Evolutionary conservation across 2,888 invertebrate genomes (phyloP).

Genomic region (Merodon equestris): DNA sequence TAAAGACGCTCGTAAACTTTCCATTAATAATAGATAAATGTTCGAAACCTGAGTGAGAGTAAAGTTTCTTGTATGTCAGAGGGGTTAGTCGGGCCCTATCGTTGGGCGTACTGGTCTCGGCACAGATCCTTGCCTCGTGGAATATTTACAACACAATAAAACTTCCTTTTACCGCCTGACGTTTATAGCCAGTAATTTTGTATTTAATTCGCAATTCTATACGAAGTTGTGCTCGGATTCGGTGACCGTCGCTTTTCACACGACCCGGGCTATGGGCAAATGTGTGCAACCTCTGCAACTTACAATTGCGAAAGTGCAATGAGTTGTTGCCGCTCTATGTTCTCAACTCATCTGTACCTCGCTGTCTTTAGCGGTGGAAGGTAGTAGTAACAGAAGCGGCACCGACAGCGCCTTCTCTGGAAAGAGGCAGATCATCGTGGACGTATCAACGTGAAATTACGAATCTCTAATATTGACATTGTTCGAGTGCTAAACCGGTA

Average conservation of each 20-base stretch:
- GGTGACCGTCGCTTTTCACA: constrained; percentile 28
- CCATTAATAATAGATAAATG: constrained; percentile 69
- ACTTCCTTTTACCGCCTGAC: constrained; percentile 61
- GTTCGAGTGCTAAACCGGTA: constrained; percentile 6
- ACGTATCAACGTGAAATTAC: constrained; percentile 33
- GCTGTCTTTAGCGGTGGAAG: too few species aligned
- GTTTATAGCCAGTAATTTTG: constrained; percentile 65
- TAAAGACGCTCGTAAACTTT: constrained; percentile 61
- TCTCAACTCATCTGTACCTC: constrained; percentile 29
- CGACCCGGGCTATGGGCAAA: too few species aligned
- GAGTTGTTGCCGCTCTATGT: constrained; percentile 22
- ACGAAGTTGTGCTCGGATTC: constrained; percentile 41
- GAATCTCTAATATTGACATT: constrained; percentile 53
- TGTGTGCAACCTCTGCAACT: constrained; percentile 10
- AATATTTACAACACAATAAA: constrained; percentile 65
- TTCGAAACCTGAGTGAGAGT: constrained; percentile 46
- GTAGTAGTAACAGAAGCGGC: too few species aligned
- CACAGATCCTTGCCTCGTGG: constrained; percentile 42
- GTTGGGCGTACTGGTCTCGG: constrained; percentile 1
- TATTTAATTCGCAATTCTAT: constrained; percentile 65
- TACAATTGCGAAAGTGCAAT: constrained; percentile 16
- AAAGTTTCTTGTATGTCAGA: constrained; percentile 35
- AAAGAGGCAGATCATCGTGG: constrained; percentile 14
- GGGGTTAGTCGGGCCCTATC: background rate
- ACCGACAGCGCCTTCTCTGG: background rate